Percentiles rank a stretch among this genome's conserved stretches.
Evolutionary conservation across 2,113 vertebrate species (phyloP).

Genomic region (Oryzias javanicus): DNA sequence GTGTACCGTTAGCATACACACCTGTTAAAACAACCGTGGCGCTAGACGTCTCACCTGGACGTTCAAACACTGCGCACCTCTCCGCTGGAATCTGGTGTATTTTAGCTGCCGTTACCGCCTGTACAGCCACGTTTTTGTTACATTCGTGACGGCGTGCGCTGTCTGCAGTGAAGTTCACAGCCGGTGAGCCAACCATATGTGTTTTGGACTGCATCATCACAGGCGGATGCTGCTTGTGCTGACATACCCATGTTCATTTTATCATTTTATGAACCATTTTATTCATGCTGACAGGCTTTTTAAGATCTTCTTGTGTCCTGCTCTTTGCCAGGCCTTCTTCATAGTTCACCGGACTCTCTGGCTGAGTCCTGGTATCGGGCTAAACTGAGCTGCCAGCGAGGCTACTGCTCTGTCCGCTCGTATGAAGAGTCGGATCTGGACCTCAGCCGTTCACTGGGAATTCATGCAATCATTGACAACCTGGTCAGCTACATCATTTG

Average conservation of each 20-base stretch:
- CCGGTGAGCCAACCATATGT: no score
- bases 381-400: conserved; percentile 84
- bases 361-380: conserved; percentile 89
- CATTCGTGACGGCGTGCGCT: no score
- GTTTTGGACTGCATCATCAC: background rate
- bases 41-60: no score
- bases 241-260: conserved; percentile 3
- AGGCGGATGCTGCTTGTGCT: background rate
- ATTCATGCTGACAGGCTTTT: conserved; percentile 15
- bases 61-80: no score
- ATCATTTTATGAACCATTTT: conserved; percentile 9
- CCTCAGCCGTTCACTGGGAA: conserved; percentile 83
- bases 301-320: background rate
- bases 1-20: no score
- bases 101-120: no score
- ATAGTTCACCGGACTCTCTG: conserved; percentile 81
- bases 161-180: no score
- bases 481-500: conserved; percentile 93
- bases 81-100: no score
- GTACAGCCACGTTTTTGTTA: no score
- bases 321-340: conserved; percentile 61
- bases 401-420: conserved; percentile 79
- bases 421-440: conserved; percentile 88
- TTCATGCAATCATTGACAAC: conserved; percentile 92
- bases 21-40: no score